These are phyloP conservation scores for Enteromius viviparus DNA, from an alignment of 2,797 vertebrate species.

Conservation along the genomic window DNA sequence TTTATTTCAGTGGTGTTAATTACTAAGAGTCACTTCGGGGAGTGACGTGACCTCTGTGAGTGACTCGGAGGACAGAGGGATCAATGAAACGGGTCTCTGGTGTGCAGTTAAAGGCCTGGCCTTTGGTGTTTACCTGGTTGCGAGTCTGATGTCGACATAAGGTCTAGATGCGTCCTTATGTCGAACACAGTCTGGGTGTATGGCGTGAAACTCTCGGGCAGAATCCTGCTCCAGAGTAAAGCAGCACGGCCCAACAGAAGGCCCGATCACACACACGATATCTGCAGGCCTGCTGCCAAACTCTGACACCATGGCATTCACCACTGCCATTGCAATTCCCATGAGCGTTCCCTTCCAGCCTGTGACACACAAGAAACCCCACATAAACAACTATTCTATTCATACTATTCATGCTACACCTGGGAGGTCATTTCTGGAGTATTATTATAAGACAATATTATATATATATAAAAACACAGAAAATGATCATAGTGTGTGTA, in stretches of 20 bases:
- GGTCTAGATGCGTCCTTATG: constrained; percentile 74
- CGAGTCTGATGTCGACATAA: constrained; percentile 85
- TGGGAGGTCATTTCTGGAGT: neutral
- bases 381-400: neutral
- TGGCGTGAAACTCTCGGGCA: constrained; percentile 77
- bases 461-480: neutral
- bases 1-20: neutral
- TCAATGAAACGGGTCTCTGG: constrained; percentile 20
- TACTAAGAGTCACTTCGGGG: neutral
- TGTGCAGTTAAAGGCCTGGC: neutral
- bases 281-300: constrained; percentile 80
- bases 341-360: constrained; percentile 92
- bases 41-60: neutral
- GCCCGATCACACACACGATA: constrained; percentile 86
- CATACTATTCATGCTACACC: neutral
- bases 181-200: constrained; percentile 85
- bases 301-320: constrained; percentile 84
- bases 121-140: constrained; percentile 81
- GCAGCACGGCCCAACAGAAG: constrained; percentile 90
- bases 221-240: constrained; percentile 81
- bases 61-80: neutral
- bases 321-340: constrained; percentile 87
- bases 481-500: neutral
- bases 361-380: constrained; percentile 60
- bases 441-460: neutral